Conservation (phyloP, 2,113 vertebrate genomes). For the Tragelaphus imberbis region DNA sequence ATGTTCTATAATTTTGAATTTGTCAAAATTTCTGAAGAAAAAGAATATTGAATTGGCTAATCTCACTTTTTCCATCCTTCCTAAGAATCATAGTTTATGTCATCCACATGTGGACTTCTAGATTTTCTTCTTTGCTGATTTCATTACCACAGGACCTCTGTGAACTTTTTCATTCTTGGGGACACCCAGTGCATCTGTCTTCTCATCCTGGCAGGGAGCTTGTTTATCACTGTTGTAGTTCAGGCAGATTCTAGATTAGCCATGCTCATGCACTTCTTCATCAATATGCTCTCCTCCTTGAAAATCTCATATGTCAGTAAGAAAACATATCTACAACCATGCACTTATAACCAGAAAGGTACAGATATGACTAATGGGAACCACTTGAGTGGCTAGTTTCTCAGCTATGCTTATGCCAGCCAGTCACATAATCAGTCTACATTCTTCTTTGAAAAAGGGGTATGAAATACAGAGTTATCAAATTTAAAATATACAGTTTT, state of each 20-base stretch:
- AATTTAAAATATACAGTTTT: background rate
- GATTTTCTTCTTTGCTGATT: constrained; percentile 28
- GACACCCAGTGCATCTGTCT: constrained; percentile 39
- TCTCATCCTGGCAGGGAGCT: constrained; percentile 54
- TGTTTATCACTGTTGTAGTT: constrained; percentile 56
- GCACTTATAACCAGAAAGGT: constrained; percentile 14
- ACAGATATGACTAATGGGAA: background rate
- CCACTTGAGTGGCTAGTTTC: constrained; percentile 34
- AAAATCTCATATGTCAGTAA: constrained; percentile 50
- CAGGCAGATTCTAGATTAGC: constrained; percentile 21
- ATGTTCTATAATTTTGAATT: background rate
- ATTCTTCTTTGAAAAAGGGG: constrained; percentile 11
- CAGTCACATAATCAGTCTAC: background rate
- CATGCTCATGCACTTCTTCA: constrained; percentile 66
- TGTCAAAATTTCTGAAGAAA: background rate
- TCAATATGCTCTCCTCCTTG: constrained; percentile 51
- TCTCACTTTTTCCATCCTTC: background rate
- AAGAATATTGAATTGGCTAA: background rate
- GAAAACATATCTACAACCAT: background rate
- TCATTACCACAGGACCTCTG: background rate
- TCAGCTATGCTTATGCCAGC: background rate
- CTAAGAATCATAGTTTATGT: background rate
- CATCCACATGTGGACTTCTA: background rate
- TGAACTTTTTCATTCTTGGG: background rate
- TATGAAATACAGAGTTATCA: background rate